Percentiles rank a stretch among this genome's conserved stretches.
These are phyloP conservation scores for Eudemis profundana DNA, from an alignment of 2,888 invertebrate species.

Conservation along the genomic window DNA sequence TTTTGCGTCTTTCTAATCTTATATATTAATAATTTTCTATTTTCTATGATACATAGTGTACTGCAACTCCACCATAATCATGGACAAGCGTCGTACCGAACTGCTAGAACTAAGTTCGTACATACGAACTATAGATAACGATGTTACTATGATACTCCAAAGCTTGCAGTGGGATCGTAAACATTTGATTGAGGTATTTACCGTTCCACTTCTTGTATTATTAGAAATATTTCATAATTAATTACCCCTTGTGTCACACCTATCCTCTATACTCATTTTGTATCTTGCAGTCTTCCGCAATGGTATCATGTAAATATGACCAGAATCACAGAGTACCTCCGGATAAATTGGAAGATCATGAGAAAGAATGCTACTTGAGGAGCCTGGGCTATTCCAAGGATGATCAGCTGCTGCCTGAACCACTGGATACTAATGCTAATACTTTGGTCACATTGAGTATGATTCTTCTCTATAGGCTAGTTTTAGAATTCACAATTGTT, in stretches of 20 bases:
- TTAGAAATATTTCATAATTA: too few species aligned
- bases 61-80: constrained; percentile 43
- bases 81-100: constrained; percentile 61
- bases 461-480: too few species aligned
- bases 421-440: constrained; percentile 54
- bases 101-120: constrained; percentile 60
- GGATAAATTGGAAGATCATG: constrained; percentile 58
- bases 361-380: constrained; percentile 60
- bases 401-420: constrained; percentile 67
- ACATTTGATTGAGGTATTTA: constrained; percentile 62
- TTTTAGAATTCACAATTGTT: too few species aligned
- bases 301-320: constrained; percentile 62
- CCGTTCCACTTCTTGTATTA: not conserved
- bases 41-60: constrained; percentile 13
- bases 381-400: constrained; percentile 61
- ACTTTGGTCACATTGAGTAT: constrained; percentile 70
- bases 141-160: constrained; percentile 71
- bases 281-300: constrained; percentile 56
- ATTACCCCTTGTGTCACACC: not conserved
- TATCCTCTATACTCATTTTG: constrained; percentile 26
- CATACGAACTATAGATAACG: constrained; percentile 63
- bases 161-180: constrained; percentile 74
- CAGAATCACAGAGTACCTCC: constrained; percentile 62
- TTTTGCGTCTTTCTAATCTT: too few species aligned
- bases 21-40: too few species aligned